These are phyloP conservation scores for Lycia hirtaria DNA, from an alignment of 2,888 invertebrate species.

Conservation along the genomic window DNA sequence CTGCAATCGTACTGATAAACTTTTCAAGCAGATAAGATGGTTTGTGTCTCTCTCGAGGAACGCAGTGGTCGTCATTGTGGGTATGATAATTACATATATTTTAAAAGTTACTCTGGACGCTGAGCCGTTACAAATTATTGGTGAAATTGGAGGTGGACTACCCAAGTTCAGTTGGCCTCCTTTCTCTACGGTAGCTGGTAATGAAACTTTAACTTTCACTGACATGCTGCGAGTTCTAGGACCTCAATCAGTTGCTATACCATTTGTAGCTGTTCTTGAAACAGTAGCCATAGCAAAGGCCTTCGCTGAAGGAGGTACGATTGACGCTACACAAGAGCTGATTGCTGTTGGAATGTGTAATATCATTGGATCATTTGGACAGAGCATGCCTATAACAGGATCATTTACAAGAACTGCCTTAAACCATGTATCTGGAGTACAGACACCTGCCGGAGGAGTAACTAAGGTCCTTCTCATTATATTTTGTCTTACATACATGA, in stretches of 20 bases:
- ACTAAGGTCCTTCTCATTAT: slow-evolving; percentile 91
- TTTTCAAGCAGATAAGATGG: slow-evolving; percentile 85
- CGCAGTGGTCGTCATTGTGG: slow-evolving; percentile 91
- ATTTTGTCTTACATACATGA: slow-evolving; percentile 91
- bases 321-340: slow-evolving; percentile 97
- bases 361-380: slow-evolving; percentile 92
- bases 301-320: slow-evolving; percentile 90
- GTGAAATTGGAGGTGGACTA: slow-evolving; percentile 88
- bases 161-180: slow-evolving; percentile 89
- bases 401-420: slow-evolving; percentile 95
- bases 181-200: slow-evolving; percentile 86
- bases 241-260: slow-evolving; percentile 86
- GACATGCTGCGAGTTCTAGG: slow-evolving; percentile 88
- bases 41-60: slow-evolving; percentile 90
- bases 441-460: slow-evolving; percentile 92
- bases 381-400: slow-evolving; percentile 94
- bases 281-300: slow-evolving; percentile 91
- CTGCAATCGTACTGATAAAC: slow-evolving; percentile 75
- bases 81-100: slow-evolving; percentile 87
- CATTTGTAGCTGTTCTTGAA: slow-evolving; percentile 89
- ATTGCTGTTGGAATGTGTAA: slow-evolving; percentile 94
- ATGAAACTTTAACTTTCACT: slow-evolving; percentile 85
- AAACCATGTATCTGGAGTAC: slow-evolving; percentile 95
- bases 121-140: slow-evolving; percentile 88
- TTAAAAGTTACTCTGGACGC: slow-evolving; percentile 56